Percentiles rank a stretch among this genome's conserved stretches.
These are phyloP conservation scores for Balaeniceps rex DNA, from an alignment of 2,113 vertebrate species.

Conservation along the genomic window DNA sequence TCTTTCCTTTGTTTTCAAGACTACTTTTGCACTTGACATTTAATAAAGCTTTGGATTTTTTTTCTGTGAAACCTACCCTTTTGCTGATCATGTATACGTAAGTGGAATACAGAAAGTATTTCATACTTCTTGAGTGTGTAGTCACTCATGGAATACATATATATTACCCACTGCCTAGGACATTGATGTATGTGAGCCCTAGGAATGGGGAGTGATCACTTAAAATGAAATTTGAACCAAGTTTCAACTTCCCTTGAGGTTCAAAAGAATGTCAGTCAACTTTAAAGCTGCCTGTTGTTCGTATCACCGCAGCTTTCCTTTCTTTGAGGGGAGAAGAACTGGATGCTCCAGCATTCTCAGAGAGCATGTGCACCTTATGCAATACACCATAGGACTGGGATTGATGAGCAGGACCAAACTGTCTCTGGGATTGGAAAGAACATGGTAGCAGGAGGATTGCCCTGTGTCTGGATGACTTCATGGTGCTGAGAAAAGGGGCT, in stretches of 20 bases:
- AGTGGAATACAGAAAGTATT: neutral
- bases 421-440: neutral
- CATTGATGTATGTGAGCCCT: neutral
- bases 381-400: neutral
- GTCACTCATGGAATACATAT: neutral
- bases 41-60: neutral
- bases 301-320: neutral
- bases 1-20: neutral
- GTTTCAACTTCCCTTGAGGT: neutral
- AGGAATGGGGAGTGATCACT: neutral
- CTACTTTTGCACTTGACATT: neutral
- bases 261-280: neutral
- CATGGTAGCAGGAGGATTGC: neutral
- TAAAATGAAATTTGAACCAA: neutral
- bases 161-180: neutral
- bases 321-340: neutral
- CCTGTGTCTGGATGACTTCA: neutral
- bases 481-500: neutral
- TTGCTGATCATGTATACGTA: neutral
- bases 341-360: too few relatives aligned
- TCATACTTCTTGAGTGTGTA: neutral
- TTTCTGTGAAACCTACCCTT: neutral
- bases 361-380: neutral
- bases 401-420: neutral
- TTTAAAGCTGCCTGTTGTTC: neutral